These are phyloP conservation scores for Myrmecobius fasciatus DNA, from an alignment of 2,113 vertebrate genomes.

Conservation along the genomic window DNA sequence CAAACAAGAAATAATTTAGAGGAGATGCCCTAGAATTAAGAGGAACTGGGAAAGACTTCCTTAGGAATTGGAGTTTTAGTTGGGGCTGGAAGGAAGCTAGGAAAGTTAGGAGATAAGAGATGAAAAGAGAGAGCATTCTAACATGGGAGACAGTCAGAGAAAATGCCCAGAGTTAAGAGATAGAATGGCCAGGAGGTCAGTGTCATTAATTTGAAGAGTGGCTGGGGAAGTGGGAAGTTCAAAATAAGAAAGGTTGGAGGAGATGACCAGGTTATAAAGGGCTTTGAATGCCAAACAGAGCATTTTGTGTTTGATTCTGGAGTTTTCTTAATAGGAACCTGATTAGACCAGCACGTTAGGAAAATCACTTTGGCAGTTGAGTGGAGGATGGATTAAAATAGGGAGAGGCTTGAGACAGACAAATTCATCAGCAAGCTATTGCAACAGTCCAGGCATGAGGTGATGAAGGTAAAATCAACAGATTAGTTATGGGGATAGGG, in stretches of 20 bases:
- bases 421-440: background rate
- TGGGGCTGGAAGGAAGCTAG: background rate
- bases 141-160: background rate
- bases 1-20: background rate
- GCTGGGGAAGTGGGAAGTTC: background rate
- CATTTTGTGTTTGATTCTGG: background rate
- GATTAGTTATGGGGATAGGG: background rate
- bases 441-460: background rate
- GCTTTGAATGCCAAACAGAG: background rate
- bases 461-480: background rate
- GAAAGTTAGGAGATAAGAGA: background rate
- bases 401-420: background rate
- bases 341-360: background rate
- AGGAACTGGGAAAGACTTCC: background rate
- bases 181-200: background rate
- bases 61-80: background rate
- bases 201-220: background rate
- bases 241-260: background rate
- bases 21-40: background rate
- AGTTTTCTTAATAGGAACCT: background rate
- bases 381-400: background rate
- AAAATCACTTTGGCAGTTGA: background rate
- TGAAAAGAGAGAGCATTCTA: background rate
- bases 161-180: background rate
- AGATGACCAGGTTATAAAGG: background rate